Conservation (phyloP, 2,888 invertebrate genomes). For the Scaptomyza cyrtandrae region DNA sequence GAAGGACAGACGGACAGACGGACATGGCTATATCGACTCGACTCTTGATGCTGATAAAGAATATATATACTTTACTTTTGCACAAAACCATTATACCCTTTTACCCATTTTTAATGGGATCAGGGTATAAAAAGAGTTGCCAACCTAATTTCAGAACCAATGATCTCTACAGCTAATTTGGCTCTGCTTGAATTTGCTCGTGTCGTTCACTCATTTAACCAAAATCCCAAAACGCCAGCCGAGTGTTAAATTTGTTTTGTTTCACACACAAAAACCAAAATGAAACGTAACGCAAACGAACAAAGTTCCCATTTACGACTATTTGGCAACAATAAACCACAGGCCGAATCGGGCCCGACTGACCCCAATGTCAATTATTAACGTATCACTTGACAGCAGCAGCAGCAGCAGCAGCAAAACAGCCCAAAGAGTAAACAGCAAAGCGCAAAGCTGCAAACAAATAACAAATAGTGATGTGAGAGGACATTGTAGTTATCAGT, state of each 20-base stretch:
- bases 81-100: no score
- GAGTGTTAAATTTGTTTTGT: constrained; percentile 75
- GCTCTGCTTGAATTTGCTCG: constrained; percentile 34
- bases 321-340: constrained; percentile 71
- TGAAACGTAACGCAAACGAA: constrained; percentile 12
- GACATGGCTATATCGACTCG: no score
- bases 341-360: constrained; percentile 61
- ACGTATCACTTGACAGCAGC: constrained; percentile 83
- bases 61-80: no score
- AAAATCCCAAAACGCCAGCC: constrained; percentile 47
- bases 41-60: no score
- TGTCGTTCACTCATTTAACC: constrained; percentile 52
- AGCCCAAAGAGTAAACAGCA: constrained; percentile 32
- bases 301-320: constrained; percentile 47
- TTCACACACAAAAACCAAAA: constrained; percentile 26
- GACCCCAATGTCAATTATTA: constrained; percentile 84
- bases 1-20: no score
- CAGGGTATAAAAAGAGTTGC: no score
- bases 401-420: constrained; percentile 35
- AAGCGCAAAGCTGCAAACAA: constrained; percentile 70
- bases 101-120: no score
- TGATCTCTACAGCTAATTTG: background rate
- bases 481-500: constrained; percentile 31
- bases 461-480: constrained; percentile 71
- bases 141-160: constrained; percentile 1